A percentile compares a stretch with the other conserved stretches of the same genome.
phyloP scores from a whole-genome alignment of 2,113 vertebrate species.

The Callipepla squamata region DNA sequence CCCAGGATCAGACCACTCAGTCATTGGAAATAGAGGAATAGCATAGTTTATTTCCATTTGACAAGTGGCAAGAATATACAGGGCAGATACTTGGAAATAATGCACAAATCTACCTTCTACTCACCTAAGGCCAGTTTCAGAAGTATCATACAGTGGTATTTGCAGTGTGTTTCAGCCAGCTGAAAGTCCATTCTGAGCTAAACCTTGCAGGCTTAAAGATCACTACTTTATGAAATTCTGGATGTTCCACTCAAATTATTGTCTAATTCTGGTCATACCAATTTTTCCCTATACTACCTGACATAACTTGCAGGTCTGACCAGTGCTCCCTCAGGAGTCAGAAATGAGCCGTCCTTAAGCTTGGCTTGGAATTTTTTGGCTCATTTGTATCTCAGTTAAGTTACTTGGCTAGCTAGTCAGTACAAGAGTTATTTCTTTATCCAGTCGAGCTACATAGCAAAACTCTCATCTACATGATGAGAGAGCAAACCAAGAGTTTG shows the following conservation, averaged over 20 bases:
- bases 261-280: no score
- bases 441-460: not conserved
- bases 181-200: not conserved
- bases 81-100: not conserved
- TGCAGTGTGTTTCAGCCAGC: not conserved
- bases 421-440: not conserved
- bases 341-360: not conserved
- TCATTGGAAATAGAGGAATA: rapidly evolving
- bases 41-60: not conserved
- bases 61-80: not conserved
- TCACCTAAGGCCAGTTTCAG: not conserved
- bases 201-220: not conserved
- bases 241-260: not conserved
- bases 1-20: not conserved
- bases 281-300: not conserved
- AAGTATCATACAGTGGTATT: not conserved
- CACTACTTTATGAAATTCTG: no score
- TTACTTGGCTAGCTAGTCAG: not conserved
- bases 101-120: not conserved
- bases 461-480: not conserved
- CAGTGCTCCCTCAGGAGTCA: not conserved
- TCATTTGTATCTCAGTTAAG: not conserved
- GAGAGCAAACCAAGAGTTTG: not conserved
- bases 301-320: not conserved
- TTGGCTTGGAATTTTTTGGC: not conserved